Evolutionary conservation across 2,113 vertebrate genomes (phyloP), one percentile per base, ranked within the genome.

Genomic region (Microtus oregoni): DNA sequence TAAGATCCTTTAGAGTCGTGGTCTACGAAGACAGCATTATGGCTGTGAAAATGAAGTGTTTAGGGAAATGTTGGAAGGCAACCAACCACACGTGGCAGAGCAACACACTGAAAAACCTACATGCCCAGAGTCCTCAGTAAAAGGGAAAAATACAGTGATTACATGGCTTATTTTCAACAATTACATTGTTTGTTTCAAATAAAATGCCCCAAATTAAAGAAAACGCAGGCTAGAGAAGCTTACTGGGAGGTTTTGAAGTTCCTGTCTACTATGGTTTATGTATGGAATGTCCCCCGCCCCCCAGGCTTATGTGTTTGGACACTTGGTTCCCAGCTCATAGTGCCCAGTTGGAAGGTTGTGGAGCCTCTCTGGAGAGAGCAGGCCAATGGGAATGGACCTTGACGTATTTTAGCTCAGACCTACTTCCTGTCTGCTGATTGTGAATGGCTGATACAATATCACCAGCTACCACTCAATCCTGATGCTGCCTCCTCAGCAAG

Each of bases 11-110:
- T 47, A 41, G 6, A 78, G 65, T 67, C 0, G 91, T 41, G 12
- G 65, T 61, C 35, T 58, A 2, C 1, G 5, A 17, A 38, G 17
- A 35, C n/a, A 22, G n/a, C 2, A 4, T 2, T 0, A 14, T 35
- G 15, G n/a, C 38, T 63, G 14, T n/a, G 7, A 70, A 20, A 85
- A 26, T 87, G 47, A 55, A 20, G 58, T 93, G 7, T 67, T 35
- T 13, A 13, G 41, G 70, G 15, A 93, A 90, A 68, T 77, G 41
- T 4, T 38, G 17, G 13, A 78, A 0, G 20, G 2, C 22, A 5
- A 81, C 55, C 58, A 86, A 24, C 41, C 32, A 4, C 88, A 67
- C 8, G 19, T 68, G 5, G 86, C 58, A 92, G 44, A 52, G 13
- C 65, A 68, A 1, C 14, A 38, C 38, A 52, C 5, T 38, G 35